Conservation (phyloP, 1,140 invertebrate species). For the Cherax destructor region DNA sequence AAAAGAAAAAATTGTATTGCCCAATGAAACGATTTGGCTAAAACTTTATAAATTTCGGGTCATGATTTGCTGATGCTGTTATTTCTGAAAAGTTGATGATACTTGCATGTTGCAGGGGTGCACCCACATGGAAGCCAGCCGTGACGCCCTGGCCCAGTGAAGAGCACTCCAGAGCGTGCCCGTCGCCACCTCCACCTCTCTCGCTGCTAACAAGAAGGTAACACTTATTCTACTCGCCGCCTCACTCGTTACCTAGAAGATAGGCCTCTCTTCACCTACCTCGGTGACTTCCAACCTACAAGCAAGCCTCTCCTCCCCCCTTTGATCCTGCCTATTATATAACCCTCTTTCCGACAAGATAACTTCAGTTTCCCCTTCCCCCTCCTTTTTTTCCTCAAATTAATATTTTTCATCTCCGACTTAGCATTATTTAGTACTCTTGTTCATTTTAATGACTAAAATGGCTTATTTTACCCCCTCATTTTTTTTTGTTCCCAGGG, state of each 20-base stretch:
- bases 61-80: neutral
- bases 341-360: too few species aligned
- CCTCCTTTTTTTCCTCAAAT: too few species aligned
- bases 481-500: too few species aligned
- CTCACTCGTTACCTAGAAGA: too few species aligned
- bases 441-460: too few species aligned
- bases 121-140: slow-evolving; percentile 76
- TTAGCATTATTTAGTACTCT: too few species aligned
- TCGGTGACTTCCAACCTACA: neutral
- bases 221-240: neutral
- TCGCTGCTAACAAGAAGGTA: slow-evolving; percentile 84
- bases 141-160: slow-evolving; percentile 77
- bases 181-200: slow-evolving; percentile 88
- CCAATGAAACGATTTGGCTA: too few species aligned
- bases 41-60: neutral
- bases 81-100: neutral
- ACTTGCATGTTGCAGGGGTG: slow-evolving; percentile 73
- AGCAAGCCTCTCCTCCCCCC: neutral
- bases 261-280: too few species aligned
- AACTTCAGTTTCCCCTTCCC: too few species aligned
- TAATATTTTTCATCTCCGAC: too few species aligned
- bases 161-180: slow-evolving; percentile 70
- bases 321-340: neutral
- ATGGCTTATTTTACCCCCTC: too few species aligned
- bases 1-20: neutral